Conservation (phyloP, 2,888 invertebrate genomes). For the Diarsia brunnea region DNA sequence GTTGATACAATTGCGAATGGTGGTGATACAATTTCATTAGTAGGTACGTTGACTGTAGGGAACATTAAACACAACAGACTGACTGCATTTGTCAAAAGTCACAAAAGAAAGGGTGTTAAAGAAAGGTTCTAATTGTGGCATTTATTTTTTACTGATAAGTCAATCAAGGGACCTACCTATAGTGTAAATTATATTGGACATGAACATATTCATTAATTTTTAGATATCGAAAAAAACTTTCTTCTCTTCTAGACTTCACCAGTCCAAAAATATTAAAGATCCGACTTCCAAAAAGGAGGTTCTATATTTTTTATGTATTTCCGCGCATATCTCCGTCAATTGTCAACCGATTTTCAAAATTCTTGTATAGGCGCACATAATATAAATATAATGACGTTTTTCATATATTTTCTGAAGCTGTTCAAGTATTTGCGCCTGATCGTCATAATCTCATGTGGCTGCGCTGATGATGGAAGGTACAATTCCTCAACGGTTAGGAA, state of each 20-base stretch:
- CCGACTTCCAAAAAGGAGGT: no score
- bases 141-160: neutral
- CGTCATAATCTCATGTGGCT: no score
- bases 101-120: neutral
- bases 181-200: neutral
- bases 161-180: no score
- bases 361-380: no score
- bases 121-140: neutral
- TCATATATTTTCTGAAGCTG: no score
- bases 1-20: conserved; percentile 70
- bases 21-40: conserved; percentile 47
- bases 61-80: conserved; percentile 9
- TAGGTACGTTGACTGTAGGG: neutral
- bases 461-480: no score
- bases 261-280: neutral
- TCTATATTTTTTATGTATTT: no score
- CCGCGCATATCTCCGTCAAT: no score
- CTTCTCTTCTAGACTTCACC: neutral
- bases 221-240: neutral
- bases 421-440: no score
- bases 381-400: no score
- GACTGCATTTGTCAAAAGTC: conserved; percentile 11
- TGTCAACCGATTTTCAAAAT: no score
- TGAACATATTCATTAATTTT: neutral
- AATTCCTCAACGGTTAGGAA: no score